Evolutionary conservation across 2,797 vertebrate species (phyloP).

Genomic region (Linurgus olivaceus): DNA sequence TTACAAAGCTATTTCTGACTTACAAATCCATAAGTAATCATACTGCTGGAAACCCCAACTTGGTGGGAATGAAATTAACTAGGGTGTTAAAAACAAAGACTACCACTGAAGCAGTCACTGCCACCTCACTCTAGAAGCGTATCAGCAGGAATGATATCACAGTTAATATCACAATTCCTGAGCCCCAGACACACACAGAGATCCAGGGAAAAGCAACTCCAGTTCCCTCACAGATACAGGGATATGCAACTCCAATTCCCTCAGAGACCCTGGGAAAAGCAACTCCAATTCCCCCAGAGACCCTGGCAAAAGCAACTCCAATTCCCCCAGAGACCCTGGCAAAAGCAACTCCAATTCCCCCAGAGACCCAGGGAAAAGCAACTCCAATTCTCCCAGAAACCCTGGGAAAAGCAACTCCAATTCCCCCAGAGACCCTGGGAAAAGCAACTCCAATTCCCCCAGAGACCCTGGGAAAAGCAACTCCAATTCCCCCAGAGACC

Average conservation of each 20-base stretch:
- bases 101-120: neutral
- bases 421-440: neutral
- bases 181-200: neutral
- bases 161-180: neutral
- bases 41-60: neutral
- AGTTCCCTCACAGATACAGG: neutral
- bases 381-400: neutral
- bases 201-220: neutral
- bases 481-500: neutral
- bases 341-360: neutral
- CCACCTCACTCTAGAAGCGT: rapidly evolving
- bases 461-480: no score
- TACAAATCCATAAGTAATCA: conserved; percentile 48
- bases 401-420: neutral
- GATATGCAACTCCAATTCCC: neutral
- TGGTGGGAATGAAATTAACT: neutral
- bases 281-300: neutral
- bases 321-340: neutral
- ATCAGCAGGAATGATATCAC: neutral
- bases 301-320: neutral
- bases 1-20: conserved; percentile 52
- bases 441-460: neutral
- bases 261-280: no score
- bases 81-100: conserved; percentile 10
- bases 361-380: no score